A percentile compares a stretch with the other conserved stretches of the same genome.
These are phyloP conservation scores for Pheosia tremula DNA, from an alignment of 2,888 invertebrate genomes.

Conservation along the genomic window DNA sequence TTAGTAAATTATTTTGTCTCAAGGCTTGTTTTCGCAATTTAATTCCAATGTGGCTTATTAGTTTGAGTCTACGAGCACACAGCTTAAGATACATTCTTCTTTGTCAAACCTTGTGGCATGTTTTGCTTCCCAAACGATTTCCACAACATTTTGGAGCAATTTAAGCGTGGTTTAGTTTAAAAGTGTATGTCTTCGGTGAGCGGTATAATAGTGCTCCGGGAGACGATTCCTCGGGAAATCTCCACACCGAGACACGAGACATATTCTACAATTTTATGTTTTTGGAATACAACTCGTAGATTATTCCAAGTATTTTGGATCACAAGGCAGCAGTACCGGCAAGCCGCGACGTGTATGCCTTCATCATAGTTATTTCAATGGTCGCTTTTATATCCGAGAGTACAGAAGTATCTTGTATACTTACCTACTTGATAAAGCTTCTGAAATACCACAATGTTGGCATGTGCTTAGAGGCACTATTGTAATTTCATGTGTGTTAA, in stretches of 20 bases:
- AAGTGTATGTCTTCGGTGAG: constrained; percentile 58
- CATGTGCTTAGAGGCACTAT: too few relatives aligned
- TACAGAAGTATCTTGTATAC: constrained; percentile 26
- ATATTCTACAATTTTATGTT: constrained; percentile 66
- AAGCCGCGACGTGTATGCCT: constrained; percentile 41
- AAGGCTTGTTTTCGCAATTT: neutral
- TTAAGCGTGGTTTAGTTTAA: constrained; percentile 68
- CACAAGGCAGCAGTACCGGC: constrained; percentile 46
- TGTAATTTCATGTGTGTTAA: too few relatives aligned
- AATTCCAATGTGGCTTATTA: neutral
- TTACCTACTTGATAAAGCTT: too few relatives aligned
- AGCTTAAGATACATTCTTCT: neutral
- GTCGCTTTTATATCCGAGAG: constrained; percentile 31
- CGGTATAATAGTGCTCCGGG: constrained; percentile 59
- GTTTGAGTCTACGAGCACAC: neutral
- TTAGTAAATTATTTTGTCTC: neutral
- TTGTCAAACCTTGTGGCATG: neutral
- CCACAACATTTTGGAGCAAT: constrained; percentile 52
- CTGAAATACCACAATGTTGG: too few relatives aligned
- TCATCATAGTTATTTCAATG: constrained; percentile 47
- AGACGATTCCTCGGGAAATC: constrained; percentile 50
- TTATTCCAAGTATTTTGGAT: constrained; percentile 63
- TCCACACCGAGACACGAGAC: constrained; percentile 48
- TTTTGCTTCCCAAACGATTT: constrained; percentile 24
- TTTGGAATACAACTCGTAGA: constrained; percentile 59